Evolutionary conservation across 1,140 invertebrate genomes (phyloP).

Genomic region (Mesaphorura yosii): DNA sequence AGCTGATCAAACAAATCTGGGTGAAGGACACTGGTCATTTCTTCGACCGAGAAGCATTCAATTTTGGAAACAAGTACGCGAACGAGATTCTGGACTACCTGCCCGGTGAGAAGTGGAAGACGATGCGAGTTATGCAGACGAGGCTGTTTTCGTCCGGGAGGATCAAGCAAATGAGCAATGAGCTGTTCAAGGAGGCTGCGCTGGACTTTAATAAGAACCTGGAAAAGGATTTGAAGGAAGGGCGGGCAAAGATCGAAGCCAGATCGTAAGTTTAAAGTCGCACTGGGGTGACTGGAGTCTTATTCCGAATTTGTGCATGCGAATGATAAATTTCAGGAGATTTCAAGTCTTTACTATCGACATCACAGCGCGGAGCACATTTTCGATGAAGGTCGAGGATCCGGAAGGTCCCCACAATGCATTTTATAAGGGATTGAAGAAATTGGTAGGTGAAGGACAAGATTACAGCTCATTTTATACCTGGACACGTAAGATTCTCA

Average conservation of each 20-base stretch:
- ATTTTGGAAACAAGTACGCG: not conserved
- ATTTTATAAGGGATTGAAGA: slow-evolving; percentile 3
- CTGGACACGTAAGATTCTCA: slow-evolving; percentile 2
- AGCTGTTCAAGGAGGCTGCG: slow-evolving; percentile 3
- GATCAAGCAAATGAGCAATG: slow-evolving; percentile 14
- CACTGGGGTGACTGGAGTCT: not conserved
- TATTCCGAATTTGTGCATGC: not conserved
- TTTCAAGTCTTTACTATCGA: slow-evolving; percentile 8
- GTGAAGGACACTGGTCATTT: slow-evolving; percentile 21
- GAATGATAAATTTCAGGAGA: too few species aligned
- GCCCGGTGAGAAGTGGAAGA: slow-evolving; percentile 37
- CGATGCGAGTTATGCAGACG: slow-evolving; percentile 8
- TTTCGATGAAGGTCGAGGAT: not conserved
- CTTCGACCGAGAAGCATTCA: slow-evolving; percentile 3
- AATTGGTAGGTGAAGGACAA: slow-evolving; percentile 6
- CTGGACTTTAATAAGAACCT: not conserved
- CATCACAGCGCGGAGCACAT: not conserved
- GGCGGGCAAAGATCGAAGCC: not conserved
- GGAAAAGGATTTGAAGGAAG: not conserved
- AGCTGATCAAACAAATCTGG: slow-evolving; percentile 13
- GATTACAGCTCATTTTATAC: slow-evolving; percentile 3
- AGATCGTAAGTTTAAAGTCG: slow-evolving; percentile 2
- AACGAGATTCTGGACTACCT: slow-evolving; percentile 12
- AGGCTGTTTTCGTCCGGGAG: slow-evolving; percentile 11
- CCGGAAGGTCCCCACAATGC: not conserved